A percentile compares a stretch with the other conserved stretches of the same genome.
Evolutionary conservation across 1,140 invertebrate genomes (phyloP).

Genomic region (Paracyclopina nana): DNA sequence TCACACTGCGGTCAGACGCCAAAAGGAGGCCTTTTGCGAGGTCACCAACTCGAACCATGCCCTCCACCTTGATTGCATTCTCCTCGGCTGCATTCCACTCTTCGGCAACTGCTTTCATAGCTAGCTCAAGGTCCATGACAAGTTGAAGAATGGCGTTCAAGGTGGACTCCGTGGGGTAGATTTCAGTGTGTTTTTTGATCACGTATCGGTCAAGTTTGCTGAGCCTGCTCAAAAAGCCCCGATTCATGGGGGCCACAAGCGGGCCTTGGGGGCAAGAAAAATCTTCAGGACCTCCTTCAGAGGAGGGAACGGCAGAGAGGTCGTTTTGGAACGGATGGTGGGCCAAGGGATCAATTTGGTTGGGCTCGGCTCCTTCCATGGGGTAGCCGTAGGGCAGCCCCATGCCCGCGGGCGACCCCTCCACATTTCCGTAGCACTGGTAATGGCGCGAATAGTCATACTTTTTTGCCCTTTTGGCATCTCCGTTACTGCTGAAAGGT

Average conservation of each 20-base stretch:
- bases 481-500: neutral
- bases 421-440: neutral
- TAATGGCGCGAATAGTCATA: neutral
- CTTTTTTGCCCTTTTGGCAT: neutral
- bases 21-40: constrained; percentile 80
- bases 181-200: constrained; percentile 67
- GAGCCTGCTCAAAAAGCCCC: neutral
- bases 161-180: constrained; percentile 83
- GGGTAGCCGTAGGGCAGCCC: neutral
- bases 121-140: constrained; percentile 29
- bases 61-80: constrained; percentile 23
- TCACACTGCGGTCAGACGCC: constrained; percentile 64
- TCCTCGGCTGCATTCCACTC: neutral
- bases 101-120: neutral
- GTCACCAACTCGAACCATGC: constrained; percentile 87
- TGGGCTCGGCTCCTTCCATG: neutral
- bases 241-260: too few species aligned
- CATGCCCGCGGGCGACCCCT: neutral
- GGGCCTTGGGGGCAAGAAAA: neutral
- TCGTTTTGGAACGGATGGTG: neutral
- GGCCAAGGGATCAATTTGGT: neutral
- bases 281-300: neutral
- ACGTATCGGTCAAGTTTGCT: constrained; percentile 69
- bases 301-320: neutral
- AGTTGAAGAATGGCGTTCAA: constrained; percentile 73